Conservation (phyloP, 1,140 invertebrate genomes). For the Physella acuta region DNA sequence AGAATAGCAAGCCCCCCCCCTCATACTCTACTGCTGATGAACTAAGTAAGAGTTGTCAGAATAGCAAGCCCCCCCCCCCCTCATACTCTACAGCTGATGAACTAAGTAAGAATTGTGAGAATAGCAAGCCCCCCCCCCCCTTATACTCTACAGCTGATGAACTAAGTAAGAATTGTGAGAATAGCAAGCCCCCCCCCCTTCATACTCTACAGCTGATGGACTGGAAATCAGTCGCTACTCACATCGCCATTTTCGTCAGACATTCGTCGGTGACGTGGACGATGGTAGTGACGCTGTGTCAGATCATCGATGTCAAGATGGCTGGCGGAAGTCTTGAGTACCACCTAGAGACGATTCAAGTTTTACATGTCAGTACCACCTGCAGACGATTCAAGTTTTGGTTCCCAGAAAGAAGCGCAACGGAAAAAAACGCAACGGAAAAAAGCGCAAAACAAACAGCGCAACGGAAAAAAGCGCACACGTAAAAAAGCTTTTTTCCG, state of each 20-base stretch:
- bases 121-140: not conserved
- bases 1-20: too few species aligned
- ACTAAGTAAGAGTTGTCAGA: too few species aligned
- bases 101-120: not conserved
- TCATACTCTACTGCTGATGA: too few species aligned
- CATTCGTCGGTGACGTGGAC: not conserved
- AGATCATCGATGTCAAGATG: not conserved
- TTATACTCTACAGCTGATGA: not conserved
- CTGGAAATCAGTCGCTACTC: not conserved
- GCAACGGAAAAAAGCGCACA: not conserved
- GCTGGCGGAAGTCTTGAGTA: constrained; percentile 1
- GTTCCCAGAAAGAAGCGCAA: too few species aligned
- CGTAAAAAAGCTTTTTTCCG: not conserved
- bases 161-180: not conserved
- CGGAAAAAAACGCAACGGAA: not conserved
- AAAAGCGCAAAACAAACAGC: not conserved
- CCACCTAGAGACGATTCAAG: not conserved
- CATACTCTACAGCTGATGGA: not conserved
- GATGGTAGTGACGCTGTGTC: not conserved
- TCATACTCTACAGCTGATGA: too few species aligned
- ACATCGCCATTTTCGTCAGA: constrained; percentile 18
- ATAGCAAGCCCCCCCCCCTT: not conserved
- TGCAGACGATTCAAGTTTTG: too few species aligned
- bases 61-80: too few species aligned
- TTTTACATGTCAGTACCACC: too few species aligned